Base-by-base conservation (phyloP, 1,140 invertebrate genomes). In the Chlorops oryzae region DNA sequence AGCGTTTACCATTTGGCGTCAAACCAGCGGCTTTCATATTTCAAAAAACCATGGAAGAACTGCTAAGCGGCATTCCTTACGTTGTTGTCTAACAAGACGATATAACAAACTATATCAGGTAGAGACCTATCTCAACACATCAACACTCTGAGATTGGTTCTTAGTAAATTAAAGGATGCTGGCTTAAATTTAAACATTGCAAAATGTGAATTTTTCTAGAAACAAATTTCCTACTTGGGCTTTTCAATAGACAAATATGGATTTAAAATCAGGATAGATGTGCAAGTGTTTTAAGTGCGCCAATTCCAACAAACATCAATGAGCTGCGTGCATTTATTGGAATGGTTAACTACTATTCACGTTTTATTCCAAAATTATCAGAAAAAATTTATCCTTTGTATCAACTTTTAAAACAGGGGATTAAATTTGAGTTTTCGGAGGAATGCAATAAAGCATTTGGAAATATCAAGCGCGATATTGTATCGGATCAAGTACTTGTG, bases 311-410 rank as follows among this genome's bases (percentile, higher is more conserved):
- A 20, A 55, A 64, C 40, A 41, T 63, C 10, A 48, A 55, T 4
- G 49, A 65, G 32, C 35, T 68, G 37, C 54, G 54, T 25, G 57
- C 59, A 9, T 65, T 66, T 50, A 22, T 65, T 37, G 62, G 63
- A 1, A 44, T 62, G 32, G 50, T 62, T 9, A 67, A 61, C 51
- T 68, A 62, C 55, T 68, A 63, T 55, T 49, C 56, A 1, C 59
- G 62, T 51, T 74, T 73, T 55, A 54, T 73, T 23, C 41, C 44
- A n/a, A 63, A 73, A 49, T 54, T 72, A 10, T 55, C 58, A n/a
- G 25, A 48, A 15, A 54, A 50, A 15, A 51, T 70, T 50, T 25
- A 23, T 10, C 65, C 64, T 2, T 54, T 72, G 32, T 65, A 67
- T 52, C 35, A 59, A 5, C 49, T 67, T 32, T 51, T 71, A 27